Evolutionary conservation across 1,140 invertebrate genomes (phyloP).

Genomic region (Drosophila oshimai): DNA sequence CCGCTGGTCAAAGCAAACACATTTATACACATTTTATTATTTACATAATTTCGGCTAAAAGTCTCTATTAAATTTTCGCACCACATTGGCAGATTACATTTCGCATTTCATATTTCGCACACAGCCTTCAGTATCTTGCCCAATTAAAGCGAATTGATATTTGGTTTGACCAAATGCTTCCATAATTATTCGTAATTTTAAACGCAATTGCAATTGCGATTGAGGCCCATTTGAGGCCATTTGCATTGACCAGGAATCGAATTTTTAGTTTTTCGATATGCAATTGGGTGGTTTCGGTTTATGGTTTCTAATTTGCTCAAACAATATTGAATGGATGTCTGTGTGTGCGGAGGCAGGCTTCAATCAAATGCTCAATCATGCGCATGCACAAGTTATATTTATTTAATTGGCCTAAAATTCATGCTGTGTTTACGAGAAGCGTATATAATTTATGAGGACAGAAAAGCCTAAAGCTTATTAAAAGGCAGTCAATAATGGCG

Average conservation of each 20-base stretch:
- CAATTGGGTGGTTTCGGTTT: background rate
- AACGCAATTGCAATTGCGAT: constrained; percentile 2
- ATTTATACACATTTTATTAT: background rate
- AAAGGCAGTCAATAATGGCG: background rate
- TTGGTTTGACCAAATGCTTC: background rate
- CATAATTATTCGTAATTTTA: constrained; percentile 29
- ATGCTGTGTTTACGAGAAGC: background rate
- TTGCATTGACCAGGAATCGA: background rate
- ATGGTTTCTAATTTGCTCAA: constrained; percentile 37
- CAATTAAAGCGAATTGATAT: constrained; percentile 7
- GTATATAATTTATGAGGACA: constrained; percentile 17
- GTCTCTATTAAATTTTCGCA: background rate
- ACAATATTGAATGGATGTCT: constrained; percentile 17
- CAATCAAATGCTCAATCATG: constrained; percentile 50
- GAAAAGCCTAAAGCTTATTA: background rate
- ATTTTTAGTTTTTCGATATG: constrained; percentile 1
- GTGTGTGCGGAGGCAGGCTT: background rate
- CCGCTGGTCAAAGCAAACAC: background rate
- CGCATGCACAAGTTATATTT: constrained; percentile 56
- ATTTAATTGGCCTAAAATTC: constrained; percentile 55
- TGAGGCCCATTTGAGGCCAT: background rate
- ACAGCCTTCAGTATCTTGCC: background rate
- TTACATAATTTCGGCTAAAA: background rate
- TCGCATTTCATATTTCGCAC: background rate
- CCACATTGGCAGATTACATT: background rate